These are phyloP conservation scores for Stictocephala bisonia DNA, from an alignment of 2,888 invertebrate genomes.

Conservation along the genomic window DNA sequence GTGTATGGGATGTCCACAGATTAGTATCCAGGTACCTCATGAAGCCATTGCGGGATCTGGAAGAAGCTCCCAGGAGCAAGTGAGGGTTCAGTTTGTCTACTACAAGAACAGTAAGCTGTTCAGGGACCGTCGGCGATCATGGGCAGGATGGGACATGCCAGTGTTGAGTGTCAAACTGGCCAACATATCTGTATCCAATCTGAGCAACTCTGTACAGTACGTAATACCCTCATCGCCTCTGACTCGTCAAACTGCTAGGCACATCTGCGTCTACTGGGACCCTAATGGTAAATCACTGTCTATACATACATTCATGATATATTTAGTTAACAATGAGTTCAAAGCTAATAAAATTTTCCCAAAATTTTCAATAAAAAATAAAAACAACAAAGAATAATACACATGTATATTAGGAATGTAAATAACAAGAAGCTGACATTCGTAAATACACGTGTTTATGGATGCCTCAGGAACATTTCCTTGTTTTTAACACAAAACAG, in stretches of 20 bases:
- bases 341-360: too few species aligned
- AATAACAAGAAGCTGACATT: too few species aligned
- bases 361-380: too few species aligned
- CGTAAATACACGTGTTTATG: too few species aligned
- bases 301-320: too few species aligned
- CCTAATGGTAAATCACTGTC: slow-evolving; percentile 15
- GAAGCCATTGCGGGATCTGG: slow-evolving; percentile 35
- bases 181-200: slow-evolving; percentile 25
- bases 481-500: too few species aligned
- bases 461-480: too few species aligned
- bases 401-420: too few species aligned
- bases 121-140: not conserved
- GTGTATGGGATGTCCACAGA: slow-evolving; percentile 1
- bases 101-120: slow-evolving; percentile 43
- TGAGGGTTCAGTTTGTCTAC: slow-evolving; percentile 45
- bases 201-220: slow-evolving; percentile 42
- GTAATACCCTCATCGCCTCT: not conserved
- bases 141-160: not conserved
- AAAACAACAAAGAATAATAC: too few species aligned
- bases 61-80: slow-evolving; percentile 2
- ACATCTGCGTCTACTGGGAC: slow-evolving; percentile 46
- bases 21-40: slow-evolving; percentile 38
- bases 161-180: slow-evolving; percentile 40
- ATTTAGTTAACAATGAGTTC: too few species aligned
- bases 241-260: not conserved